Conservation (phyloP, 35 echinoderm and acorn worm genomes). For the Apostichopus californicus region DNA sequence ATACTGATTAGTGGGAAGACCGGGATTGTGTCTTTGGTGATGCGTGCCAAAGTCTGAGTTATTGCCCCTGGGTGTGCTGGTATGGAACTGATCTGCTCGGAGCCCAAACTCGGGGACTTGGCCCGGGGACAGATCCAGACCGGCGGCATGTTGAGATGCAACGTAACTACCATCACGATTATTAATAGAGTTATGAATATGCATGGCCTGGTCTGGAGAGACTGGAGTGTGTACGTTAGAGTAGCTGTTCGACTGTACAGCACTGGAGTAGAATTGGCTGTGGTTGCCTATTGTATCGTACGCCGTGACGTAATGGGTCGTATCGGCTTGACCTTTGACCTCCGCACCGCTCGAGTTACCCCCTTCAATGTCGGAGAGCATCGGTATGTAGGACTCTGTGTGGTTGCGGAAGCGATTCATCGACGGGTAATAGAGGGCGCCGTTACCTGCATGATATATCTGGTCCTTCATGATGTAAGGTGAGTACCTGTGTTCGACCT, state of each 20-base stretch:
- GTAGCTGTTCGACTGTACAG: neutral
- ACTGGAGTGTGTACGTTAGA: neutral
- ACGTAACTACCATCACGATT: conserved; percentile 29
- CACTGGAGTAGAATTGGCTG: neutral
- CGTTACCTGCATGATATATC: neutral
- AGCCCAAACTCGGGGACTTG: neutral
- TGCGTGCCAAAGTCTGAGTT: neutral
- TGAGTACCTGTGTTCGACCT: neutral
- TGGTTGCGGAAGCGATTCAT: neutral
- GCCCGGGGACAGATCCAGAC: neutral
- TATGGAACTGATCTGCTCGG: conserved; percentile 24
- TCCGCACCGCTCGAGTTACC: conserved; percentile 35
- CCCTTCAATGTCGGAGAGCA: conserved; percentile 36
- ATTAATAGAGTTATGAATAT: neutral
- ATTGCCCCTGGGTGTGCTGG: conserved; percentile 13
- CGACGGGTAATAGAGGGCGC: neutral
- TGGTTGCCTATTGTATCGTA: neutral
- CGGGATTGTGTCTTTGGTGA: neutral
- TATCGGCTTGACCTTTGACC: conserved; percentile 2
- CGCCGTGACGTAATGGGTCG: conserved; percentile 3
- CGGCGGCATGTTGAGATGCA: conserved; percentile 5
- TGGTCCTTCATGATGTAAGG: conserved; percentile 35
- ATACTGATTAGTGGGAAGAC: conserved; percentile 25
- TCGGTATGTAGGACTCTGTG: conserved; percentile 22
- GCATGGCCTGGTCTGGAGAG: neutral